A percentile compares a stretch with the other conserved stretches of the same genome.
phyloP scores from a whole-genome alignment of 2,797 vertebrate species.

The Echiichthys vipera region DNA sequence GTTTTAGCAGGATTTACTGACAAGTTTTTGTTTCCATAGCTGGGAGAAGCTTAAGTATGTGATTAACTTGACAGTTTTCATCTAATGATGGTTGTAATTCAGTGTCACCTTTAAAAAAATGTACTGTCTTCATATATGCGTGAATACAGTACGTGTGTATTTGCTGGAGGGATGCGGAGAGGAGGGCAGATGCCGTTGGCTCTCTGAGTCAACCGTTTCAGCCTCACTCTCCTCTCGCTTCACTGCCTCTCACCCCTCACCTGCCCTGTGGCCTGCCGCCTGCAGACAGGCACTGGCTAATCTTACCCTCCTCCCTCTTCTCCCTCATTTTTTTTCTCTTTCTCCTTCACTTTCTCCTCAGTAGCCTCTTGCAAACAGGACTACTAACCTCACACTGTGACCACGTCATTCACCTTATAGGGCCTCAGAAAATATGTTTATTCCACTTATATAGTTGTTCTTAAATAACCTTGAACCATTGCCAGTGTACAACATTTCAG shows the following conservation, averaged over 20 bases:
- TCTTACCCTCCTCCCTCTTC: conserved; percentile 32
- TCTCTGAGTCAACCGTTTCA: conserved; percentile 65
- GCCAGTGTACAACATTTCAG: background rate
- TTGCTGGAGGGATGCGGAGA: conserved; percentile 31
- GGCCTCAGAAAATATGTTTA: conserved; percentile 14
- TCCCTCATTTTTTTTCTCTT: background rate
- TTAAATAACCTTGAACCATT: conserved; percentile 28
- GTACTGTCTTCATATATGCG: conserved; percentile 8
- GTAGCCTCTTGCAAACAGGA: conserved; percentile 33
- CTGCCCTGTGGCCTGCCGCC: conserved; percentile 72
- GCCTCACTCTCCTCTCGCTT: conserved; percentile 53
- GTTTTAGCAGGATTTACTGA: conserved; percentile 47
- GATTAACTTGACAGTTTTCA: conserved; percentile 18
- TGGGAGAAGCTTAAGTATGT: background rate
- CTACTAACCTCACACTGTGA: conserved; percentile 38
- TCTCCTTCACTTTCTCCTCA: conserved; percentile 43
- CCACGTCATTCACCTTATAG: conserved; percentile 24
- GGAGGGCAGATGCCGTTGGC: conserved; percentile 33
- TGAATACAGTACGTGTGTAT: conserved; percentile 45
- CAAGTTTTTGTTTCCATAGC: conserved; percentile 21
- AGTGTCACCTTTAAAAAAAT: conserved; percentile 24
- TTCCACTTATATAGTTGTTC: background rate
- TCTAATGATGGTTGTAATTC: background rate
- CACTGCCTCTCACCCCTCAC: conserved; percentile 78
- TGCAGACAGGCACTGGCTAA: conserved; percentile 64